Conservation (phyloP, 2,888 invertebrate genomes). For the Neoscelio sp. region DNA sequence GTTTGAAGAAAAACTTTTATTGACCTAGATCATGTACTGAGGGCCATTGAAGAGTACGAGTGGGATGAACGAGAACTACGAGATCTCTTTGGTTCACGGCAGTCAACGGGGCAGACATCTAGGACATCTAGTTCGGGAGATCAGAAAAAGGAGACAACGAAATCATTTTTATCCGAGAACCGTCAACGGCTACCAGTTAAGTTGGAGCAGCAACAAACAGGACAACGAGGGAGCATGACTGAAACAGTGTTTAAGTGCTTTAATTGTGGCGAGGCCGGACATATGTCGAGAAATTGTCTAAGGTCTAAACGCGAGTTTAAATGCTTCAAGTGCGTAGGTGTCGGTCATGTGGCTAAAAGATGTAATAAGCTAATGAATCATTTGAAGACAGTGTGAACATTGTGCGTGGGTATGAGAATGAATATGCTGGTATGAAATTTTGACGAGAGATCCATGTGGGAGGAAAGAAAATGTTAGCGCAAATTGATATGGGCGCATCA, state of each 20-base stretch:
- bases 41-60: not conserved
- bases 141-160: no score
- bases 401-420: not conserved
- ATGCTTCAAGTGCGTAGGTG: not conserved
- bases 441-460: not conserved
- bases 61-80: not conserved
- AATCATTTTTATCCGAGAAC: no score
- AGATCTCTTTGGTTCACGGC: not conserved
- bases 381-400: not conserved
- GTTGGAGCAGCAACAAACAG: not conserved
- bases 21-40: not conserved
- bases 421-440: slow-evolving; percentile 5
- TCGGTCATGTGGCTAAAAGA: not conserved
- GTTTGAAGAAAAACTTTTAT: not conserved
- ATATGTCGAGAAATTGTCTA: not conserved
- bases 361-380: not conserved
- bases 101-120: not conserved
- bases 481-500: slow-evolving; percentile 21
- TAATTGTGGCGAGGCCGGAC: not conserved
- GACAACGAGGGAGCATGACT: not conserved
- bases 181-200: not conserved
- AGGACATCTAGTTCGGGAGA: not conserved
- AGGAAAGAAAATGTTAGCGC: slow-evolving; percentile 1
- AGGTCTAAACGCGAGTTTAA: not conserved
- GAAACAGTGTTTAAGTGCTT: not conserved